Base-by-base conservation (phyloP, 2,888 invertebrate genomes). In the Agriopis aurantiaria region DNA sequence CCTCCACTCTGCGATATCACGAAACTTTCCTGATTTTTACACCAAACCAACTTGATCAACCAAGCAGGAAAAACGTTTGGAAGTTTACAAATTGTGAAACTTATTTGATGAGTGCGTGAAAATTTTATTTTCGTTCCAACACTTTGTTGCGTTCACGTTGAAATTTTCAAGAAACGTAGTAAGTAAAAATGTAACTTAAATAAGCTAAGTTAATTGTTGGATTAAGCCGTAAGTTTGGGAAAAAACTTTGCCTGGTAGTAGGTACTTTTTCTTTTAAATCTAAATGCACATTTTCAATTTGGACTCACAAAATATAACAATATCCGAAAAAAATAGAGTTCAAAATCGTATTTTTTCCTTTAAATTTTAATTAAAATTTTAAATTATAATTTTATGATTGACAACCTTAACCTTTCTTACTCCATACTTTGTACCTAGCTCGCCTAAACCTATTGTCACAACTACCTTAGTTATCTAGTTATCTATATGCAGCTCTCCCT, bases 401-500 rank as follows among this genome's bases (percentile, higher is more conserved):
- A 49, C 8, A 6, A 6, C 7, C 0, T 6, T 33, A 23, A 23
- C 12, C 12, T 5, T 6, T 6, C 40, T 33, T 17, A 14, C 41
- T 12, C 8, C 43, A 57, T 57, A 43, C 11, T 57, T 43, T 43
- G 56, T 57, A 43, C 17, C 56, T 17, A n/a, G 43, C 43, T 57
- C 17, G 1, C n/a, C 41, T 41, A 41, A 41, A 17, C 14, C 14
- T 43, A 17, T 11, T n/a, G 23, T 48, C 12, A 8, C n/a, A n/a
- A 14, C 1, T 46, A 41, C 17, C 12, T 52, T 12, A 55, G 0
- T 7, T 8, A 23, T 43, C 79, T 12, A 55, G 0, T 7, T 8
- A 23, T 43, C 79, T 97, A 97, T 96, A 97, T 97, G 96, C 97
- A 97, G 93, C 97, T 97, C 92, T 97, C 97, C 88, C 97, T 97